phyloP scores from a whole-genome alignment of 2,113 vertebrate genomes.

The Oreochromis spilurus region DNA sequence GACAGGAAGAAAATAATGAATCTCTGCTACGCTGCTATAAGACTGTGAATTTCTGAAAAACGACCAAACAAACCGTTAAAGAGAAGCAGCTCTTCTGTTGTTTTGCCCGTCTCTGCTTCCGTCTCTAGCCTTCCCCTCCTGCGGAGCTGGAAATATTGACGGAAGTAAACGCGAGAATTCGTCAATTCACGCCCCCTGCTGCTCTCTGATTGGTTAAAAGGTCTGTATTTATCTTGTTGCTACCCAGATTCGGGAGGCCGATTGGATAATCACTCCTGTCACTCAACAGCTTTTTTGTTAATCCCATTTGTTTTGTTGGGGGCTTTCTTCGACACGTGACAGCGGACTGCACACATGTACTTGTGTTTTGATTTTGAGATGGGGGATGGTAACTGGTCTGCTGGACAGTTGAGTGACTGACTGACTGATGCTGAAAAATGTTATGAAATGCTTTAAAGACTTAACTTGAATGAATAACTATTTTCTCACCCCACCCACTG shows the following conservation, averaged over 20 bases:
- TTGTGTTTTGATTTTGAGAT: slow-evolving; percentile 70
- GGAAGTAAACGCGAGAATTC: slow-evolving; percentile 71
- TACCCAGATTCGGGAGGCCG: slow-evolving; percentile 30
- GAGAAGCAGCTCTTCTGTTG: slow-evolving; percentile 32
- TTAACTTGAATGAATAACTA: background rate
- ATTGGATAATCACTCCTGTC: slow-evolving; percentile 55
- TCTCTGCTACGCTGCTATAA: background rate
- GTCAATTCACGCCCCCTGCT: slow-evolving; percentile 11
- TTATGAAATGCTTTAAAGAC: background rate
- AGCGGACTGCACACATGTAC: slow-evolving; percentile 61
- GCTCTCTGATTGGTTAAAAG: slow-evolving; percentile 55
- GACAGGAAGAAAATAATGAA: background rate
- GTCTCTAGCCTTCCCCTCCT: background rate
- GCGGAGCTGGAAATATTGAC: slow-evolving; percentile 68
- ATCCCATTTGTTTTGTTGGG: slow-evolving; percentile 48
- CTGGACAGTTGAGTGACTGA: background rate
- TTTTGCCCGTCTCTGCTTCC: background rate
- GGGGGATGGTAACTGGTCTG: background rate
- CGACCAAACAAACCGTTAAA: slow-evolving; percentile 23
- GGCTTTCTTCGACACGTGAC: slow-evolving; percentile 68
- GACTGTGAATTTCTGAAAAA: background rate
- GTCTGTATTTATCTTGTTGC: slow-evolving; percentile 63
- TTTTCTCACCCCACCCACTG: background rate
- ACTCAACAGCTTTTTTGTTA: slow-evolving; percentile 19
- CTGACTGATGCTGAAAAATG: background rate